A percentile compares a stretch with the other conserved stretches of the same genome.
phyloP scores from a whole-genome alignment of 1,140 invertebrate genomes.

The Maconellicoccus hirsutus region DNA sequence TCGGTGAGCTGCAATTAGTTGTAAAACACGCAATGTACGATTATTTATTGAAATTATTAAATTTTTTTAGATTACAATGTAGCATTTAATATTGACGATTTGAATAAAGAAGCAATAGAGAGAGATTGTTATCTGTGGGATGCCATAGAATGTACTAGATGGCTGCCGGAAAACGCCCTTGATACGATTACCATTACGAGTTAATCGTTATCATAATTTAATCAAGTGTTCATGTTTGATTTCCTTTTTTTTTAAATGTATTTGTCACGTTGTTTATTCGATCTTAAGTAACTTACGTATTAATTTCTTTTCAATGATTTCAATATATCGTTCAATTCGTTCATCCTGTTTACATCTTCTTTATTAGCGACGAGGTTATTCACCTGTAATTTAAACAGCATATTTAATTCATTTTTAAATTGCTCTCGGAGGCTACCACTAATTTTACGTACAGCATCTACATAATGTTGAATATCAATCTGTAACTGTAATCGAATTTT shows the following conservation, averaged over 20 bases:
- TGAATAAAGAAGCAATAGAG: slow-evolving; percentile 60
- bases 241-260: too few relatives aligned
- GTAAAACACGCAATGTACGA: neutral
- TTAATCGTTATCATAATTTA: too few relatives aligned
- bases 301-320: slow-evolving; percentile 14
- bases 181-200: neutral
- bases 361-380: neutral
- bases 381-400: too few relatives aligned
- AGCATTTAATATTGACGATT: slow-evolving; percentile 54
- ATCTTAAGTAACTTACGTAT: neutral
- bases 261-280: neutral
- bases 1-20: neutral
- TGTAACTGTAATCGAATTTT: slow-evolving; percentile 84
- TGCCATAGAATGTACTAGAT: slow-evolving; percentile 65
- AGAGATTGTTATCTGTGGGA: slow-evolving; percentile 64
- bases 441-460: slow-evolving; percentile 31
- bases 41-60: slow-evolving; percentile 23
- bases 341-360: neutral
- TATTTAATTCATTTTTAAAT: too few relatives aligned
- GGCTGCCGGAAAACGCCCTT: slow-evolving; percentile 41
- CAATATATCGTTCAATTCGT: slow-evolving; percentile 1
- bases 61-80: slow-evolving; percentile 58
- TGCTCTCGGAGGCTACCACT: slow-evolving; percentile 26
- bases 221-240: too few relatives aligned
- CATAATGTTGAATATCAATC: slow-evolving; percentile 63